Conservation (phyloP, 2,113 vertebrate species). For the Peromyscus maniculatus region DNA sequence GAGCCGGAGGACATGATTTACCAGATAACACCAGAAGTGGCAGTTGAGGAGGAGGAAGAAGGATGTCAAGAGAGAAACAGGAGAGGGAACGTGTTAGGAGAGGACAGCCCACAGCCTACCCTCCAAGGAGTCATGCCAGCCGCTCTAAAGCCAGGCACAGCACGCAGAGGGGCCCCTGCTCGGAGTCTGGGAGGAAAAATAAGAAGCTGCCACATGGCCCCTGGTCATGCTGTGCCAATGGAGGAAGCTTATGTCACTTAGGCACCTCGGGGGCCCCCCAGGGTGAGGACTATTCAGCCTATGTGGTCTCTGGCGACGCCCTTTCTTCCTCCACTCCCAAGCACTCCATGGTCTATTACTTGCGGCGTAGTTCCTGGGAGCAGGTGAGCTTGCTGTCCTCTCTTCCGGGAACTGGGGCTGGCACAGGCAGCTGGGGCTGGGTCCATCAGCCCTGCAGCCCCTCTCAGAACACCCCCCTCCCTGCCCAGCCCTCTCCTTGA, state of each 20-base stretch:
- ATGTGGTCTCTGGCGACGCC: not conserved
- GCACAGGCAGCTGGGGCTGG: not conserved
- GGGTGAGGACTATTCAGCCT: not conserved
- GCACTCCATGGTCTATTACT: not conserved
- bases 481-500: not conserved
- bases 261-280: not conserved
- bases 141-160: not conserved
- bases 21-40: not conserved
- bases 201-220: not conserved
- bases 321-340: not conserved
- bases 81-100: not conserved
- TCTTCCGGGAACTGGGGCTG: not conserved
- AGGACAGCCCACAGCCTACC: not conserved
- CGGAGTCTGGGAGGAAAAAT: not conserved
- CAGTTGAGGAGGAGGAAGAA: not conserved
- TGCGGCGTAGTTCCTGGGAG: not conserved
- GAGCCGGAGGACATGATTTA: not conserved
- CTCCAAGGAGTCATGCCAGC: not conserved
- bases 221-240: not conserved
- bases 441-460: not conserved
- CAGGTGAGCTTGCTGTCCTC: not conserved
- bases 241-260: not conserved
- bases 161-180: not conserved
- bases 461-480: not conserved
- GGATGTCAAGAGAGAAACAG: not conserved